A percentile compares a stretch with the other conserved stretches of the same genome.
These are phyloP conservation scores for Muntiacus reevesi DNA, from an alignment of 2,113 vertebrate genomes.

Conservation along the genomic window DNA sequence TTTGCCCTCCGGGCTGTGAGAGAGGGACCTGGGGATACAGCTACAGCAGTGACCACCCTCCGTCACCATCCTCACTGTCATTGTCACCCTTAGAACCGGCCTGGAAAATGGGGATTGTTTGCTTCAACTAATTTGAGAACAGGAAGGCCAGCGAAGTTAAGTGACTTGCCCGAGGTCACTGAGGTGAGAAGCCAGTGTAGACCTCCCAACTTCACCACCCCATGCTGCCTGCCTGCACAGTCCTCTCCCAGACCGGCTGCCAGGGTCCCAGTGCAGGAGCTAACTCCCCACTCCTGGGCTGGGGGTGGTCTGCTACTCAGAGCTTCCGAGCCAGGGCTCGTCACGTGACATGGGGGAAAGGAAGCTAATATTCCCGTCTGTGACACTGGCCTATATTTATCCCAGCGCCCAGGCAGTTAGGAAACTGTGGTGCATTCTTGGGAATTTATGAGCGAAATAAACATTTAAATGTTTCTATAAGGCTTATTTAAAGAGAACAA, in stretches of 20 bases:
- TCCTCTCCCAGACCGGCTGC: neutral
- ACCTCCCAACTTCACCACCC: neutral
- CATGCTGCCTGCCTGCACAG: neutral
- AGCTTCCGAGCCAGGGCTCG: neutral
- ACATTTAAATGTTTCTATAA: constrained; percentile 70
- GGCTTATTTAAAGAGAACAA: constrained; percentile 67
- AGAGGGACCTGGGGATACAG: neutral
- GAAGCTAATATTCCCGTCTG: constrained; percentile 41
- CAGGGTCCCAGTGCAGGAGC: neutral
- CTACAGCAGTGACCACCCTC: neutral
- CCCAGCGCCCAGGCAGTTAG: constrained; percentile 16
- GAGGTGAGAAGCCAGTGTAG: too few species aligned
- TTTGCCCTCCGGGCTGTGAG: neutral
- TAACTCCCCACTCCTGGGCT: neutral
- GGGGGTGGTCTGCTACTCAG: neutral
- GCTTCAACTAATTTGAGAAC: neutral
- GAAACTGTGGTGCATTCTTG: constrained; percentile 52
- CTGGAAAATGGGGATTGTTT: neutral
- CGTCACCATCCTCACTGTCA: too few species aligned
- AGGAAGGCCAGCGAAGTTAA: neutral
- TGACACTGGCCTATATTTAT: constrained; percentile 51
- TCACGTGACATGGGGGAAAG: constrained; percentile 39
- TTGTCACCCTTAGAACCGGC: neutral
- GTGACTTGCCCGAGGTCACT: neutral
- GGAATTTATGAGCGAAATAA: constrained; percentile 60